These are phyloP conservation scores for Maccullochella peelii DNA, from an alignment of 2,113 vertebrate genomes.

Conservation along the genomic window DNA sequence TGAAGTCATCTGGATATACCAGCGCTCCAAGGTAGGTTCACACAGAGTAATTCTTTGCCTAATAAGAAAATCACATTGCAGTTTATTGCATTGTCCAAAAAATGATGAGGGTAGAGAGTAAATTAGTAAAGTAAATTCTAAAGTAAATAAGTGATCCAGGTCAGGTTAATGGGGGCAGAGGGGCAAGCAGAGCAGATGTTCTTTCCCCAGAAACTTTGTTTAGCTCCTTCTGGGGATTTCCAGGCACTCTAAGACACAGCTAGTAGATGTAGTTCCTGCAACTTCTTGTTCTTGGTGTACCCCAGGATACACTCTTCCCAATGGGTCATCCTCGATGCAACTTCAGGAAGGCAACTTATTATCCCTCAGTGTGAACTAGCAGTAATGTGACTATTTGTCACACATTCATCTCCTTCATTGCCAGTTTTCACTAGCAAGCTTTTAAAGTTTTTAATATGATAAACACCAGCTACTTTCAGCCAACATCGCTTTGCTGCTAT, in stretches of 20 bases:
- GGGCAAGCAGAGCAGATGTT: neutral
- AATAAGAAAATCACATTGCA: neutral
- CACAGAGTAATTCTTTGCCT: neutral
- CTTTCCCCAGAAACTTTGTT: no score
- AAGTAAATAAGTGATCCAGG: neutral
- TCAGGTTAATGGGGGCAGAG: neutral
- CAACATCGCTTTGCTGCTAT: neutral
- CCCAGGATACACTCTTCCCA: neutral
- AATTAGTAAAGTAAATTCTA: neutral
- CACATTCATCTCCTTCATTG: neutral
- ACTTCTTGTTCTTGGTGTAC: no score
- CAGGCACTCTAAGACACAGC: no score
- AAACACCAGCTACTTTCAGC: neutral
- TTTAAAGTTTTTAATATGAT: neutral
- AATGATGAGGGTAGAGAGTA: neutral
- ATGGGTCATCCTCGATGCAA: neutral
- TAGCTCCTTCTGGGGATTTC: neutral
- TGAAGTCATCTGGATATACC: constrained; percentile 91
- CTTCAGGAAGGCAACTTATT: neutral
- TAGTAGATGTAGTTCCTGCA: neutral
- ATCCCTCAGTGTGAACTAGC: neutral
- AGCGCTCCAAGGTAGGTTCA: constrained; percentile 83
- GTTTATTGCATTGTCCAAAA: neutral
- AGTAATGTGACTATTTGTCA: neutral
- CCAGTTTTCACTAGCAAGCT: neutral